A percentile compares a stretch with the other conserved stretches of the same genome.
These are phyloP conservation scores for Cetoscarus ocellatus DNA, from an alignment of 2,797 vertebrate genomes.

Conservation along the genomic window DNA sequence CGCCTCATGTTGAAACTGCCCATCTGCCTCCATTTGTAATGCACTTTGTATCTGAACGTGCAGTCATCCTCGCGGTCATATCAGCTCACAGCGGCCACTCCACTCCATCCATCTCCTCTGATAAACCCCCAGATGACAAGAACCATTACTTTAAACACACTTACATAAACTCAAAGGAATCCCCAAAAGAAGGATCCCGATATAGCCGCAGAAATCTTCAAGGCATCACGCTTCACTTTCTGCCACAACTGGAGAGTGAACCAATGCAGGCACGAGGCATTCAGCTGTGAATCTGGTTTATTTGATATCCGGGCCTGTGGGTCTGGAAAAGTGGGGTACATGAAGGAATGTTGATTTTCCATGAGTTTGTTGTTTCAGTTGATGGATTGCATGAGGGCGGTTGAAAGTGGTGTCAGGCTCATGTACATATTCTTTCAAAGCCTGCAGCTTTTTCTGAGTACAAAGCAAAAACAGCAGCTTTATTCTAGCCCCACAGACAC, in stretches of 20 bases:
- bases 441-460: constrained; percentile 27
- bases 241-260: constrained; percentile 32
- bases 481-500: neutral
- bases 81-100: constrained; percentile 39
- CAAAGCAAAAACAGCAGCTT: constrained; percentile 6
- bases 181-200: constrained; percentile 53
- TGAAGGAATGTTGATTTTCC: constrained; percentile 58
- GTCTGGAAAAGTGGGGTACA: constrained; percentile 25
- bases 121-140: constrained; percentile 49
- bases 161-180: constrained; percentile 61
- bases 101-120: constrained; percentile 32
- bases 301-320: constrained; percentile 45
- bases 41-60: constrained; percentile 22
- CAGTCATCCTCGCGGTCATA: constrained; percentile 8
- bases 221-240: constrained; percentile 24
- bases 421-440: constrained; percentile 34
- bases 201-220: constrained; percentile 51
- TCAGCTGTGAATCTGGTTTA: constrained; percentile 29
- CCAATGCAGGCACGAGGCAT: constrained; percentile 21
- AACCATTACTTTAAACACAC: constrained; percentile 41
- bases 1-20: too few species aligned
- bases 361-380: constrained; percentile 51
- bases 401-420: constrained; percentile 23
- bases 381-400: constrained; percentile 27
- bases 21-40: constrained; percentile 29